Base-by-base conservation (phyloP, 2,113 vertebrate species). In the Cinclus cinclus region DNA sequence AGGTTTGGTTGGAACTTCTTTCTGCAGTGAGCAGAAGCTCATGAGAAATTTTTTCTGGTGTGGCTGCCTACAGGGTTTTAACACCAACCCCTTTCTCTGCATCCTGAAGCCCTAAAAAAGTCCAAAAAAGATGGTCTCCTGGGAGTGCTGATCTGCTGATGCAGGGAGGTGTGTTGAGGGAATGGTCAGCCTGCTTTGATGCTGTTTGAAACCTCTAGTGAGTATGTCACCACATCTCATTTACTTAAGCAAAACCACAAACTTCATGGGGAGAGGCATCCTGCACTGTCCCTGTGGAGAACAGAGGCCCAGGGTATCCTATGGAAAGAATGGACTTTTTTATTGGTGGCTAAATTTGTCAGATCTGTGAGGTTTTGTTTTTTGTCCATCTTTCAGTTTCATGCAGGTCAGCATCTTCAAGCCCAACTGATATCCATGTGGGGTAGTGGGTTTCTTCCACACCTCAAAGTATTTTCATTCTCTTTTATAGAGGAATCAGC, bases 391-490 rank as follows among this genome's bases (percentile, higher is more conserved):
- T 49, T 67, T 16, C 31, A 27, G 27, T 68, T 94, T 67, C 1
- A 0, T 52, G 39, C 7, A 15, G 14, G 11, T 50, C 58, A 35
- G 33, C 1, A 1, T 9, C 19, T 47, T 16, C 13, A 42, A 60
- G 41, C 2, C 22, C 9, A 23, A 35, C 23, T 0, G 0, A 30
- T 20, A 39, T 6, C 6, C 3, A 2, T 0, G 0, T 6, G 15
- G 37, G 8, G 9, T 28, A 8, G 9, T 67, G 14, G 7, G 39
- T 41, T 87, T 73, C 53, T 67, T 77, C 22, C 31, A 65, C 13
- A 6, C n/a, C n/a, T 81, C 20, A 10, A 60, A 41, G 25, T n/a
- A 20, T 7, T 71, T 47, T 58, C 28, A 15, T 25, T 6, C 37
- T 71, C 33, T 71, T 62, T 39, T 62, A 28, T 5, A 53, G 19